Evolutionary conservation across 1,140 invertebrate genomes (phyloP).

Genomic region (Fopius arisanus): DNA sequence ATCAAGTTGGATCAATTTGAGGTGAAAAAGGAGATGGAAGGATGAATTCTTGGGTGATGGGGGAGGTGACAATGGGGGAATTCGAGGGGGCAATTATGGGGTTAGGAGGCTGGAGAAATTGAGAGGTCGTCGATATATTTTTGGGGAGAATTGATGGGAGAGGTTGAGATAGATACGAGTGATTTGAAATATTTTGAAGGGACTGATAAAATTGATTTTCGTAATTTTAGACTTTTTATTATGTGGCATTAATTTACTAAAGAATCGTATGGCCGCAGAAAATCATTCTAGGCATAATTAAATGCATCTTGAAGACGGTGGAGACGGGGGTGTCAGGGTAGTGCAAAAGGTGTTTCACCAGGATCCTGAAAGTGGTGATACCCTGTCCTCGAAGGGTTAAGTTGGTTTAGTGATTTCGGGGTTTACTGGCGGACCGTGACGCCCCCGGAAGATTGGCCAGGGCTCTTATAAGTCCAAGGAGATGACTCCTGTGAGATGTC

Average conservation of each 20-base stretch:
- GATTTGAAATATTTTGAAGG: no score
- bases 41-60: background rate
- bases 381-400: conserved; percentile 35
- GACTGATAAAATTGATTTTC: background rate
- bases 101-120: background rate
- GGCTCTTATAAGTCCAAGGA: conserved; percentile 39
- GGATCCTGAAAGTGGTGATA: conserved; percentile 16
- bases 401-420: conserved; percentile 59
- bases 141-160: no score
- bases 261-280: conserved; percentile 12
- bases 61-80: background rate
- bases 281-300: conserved; percentile 51
- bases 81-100: background rate
- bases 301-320: conserved; percentile 36
- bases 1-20: conserved; percentile 43
- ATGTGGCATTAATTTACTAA: conserved; percentile 23
- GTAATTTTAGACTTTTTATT: no score
- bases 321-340: background rate
- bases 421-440: conserved; percentile 55
- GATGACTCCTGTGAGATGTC: conserved; percentile 48
- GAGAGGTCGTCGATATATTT: background rate
- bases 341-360: conserved; percentile 15
- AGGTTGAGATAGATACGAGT: no score
- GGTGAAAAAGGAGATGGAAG: background rate
- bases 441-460: conserved; percentile 55